Base-by-base conservation (phyloP, 1,140 invertebrate genomes). In the Drosophila truncata region DNA sequence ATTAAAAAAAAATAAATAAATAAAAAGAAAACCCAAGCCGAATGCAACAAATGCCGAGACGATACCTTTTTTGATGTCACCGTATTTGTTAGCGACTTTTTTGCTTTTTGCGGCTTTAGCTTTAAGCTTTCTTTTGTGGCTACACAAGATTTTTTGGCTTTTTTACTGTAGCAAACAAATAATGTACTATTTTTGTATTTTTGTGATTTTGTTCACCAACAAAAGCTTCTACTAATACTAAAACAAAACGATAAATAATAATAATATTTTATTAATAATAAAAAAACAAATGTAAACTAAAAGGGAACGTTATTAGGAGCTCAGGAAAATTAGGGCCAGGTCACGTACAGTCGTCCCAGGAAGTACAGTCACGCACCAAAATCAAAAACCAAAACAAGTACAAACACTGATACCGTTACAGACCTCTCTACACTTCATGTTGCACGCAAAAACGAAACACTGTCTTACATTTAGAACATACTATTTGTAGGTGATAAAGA, bases 51-150 rank as follows among this genome's bases (percentile, higher is more conserved):
- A 60, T 67, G 67, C 52, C 71, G 71, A 55, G 52, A 74, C 58
- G 31, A 73, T 60, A 55, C 54, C 61, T 55, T 61, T 67, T 78
- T 78, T 79, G 75, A 73, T 61, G 57, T 63, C 75, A 78, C 66
- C 37, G 41, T 61, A 60, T 77, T 77, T 77, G 75, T 67, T 35
- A 14, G 20, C 52, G 52, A 55, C 9, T 79, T 71, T 77, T 87
- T 87, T 83, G 80, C 83, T 87, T 87, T 87, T 87, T 80, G 80
- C 76, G 70, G 84, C 82, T 85, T 86, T 55, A 72, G 70, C 70
- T 73, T 72, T 60, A 60, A 70, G 70, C 62, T 52, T 64, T 35
- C 49, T 78, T 82, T 81, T 70, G 49, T 59, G 65, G 62, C 78
- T 71, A 77, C 71, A 44, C 71, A 44, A 42, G 72, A 35, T 61